Conservation (phyloP, 2,113 vertebrate species). For the Edolisoma coerulescens region DNA sequence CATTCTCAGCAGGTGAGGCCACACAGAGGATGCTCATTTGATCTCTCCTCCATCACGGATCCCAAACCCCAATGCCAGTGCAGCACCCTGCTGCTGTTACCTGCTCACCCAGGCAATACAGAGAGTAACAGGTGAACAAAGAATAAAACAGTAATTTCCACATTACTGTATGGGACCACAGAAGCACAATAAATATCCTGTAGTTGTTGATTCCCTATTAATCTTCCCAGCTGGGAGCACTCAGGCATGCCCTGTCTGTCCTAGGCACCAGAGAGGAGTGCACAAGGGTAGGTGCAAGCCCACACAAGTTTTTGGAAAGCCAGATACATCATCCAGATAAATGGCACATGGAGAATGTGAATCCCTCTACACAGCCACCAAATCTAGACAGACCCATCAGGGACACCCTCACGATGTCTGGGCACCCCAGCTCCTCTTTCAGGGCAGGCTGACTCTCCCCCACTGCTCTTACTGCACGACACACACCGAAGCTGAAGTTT, state of each 20-base stretch:
- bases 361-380: fast-evolving
- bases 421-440: neutral
- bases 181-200: neutral
- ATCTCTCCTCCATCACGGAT: fast-evolving
- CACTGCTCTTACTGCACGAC: fast-evolving
- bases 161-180: fast-evolving
- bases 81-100: neutral
- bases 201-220: neutral
- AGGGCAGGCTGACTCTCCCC: no score
- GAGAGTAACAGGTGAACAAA: neutral
- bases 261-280: neutral
- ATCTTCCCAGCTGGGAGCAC: fast-evolving
- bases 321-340: fast-evolving
- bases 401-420: fast-evolving
- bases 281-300: neutral
- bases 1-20: neutral
- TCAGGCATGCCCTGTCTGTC: neutral
- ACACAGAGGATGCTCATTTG: fast-evolving
- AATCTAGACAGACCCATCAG: neutral
- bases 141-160: neutral
- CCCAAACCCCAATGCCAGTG: neutral
- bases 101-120: neutral
- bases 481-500: neutral
- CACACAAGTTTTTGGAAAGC: neutral
- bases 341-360: fast-evolving